Evolutionary conservation across 2,888 invertebrate genomes (phyloP), one percentile per base, ranked within the genome.

Genomic region (Mystacides longicornis): DNA sequence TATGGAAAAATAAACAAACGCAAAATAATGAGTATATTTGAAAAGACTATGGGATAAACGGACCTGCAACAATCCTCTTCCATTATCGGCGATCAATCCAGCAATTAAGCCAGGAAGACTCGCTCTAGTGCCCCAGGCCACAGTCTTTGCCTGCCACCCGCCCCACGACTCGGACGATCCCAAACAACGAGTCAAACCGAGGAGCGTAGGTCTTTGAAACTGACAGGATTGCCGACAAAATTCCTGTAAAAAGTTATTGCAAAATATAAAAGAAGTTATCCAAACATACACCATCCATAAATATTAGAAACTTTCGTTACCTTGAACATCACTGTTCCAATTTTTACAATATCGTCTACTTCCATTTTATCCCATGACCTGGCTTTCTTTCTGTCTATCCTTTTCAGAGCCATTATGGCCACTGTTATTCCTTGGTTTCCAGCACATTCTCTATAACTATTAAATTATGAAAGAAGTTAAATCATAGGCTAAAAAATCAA

Each of bases 381-480:
- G 23, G 54, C 54, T 37, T 50, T 42, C 20, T 46, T 49, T n/a
- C 11, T n/a, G 9, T 49, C 45, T 1, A 49, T 43, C 27, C 14
- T 54, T 27, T 49, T 54, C 31, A 54, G 45, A 1, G 54, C 54
- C 20, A 27, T 19, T 11, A 54, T 23, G 16, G 22, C 43, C 14
- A 50, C 49, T n/a, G 54, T 23, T 1, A 54, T 42, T n/a, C 22
- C 49, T 22, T 54, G 54, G 27, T 22, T 23, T 11, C 49, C 45
- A 42, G 23, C 22, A 45, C 54, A 54, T 16, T 54, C 54, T 21
- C 49, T 49, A 23, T 50, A 54, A 16, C 54, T 54, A 27, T 9
- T 49, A 48, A 20, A 45, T 20, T 20, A n/a, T n/a, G n/a, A n/a
- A n/a, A n/a, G n/a, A n/a, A n/a, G n/a, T n/a, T n/a, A n/a, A n/a